Conservation (phyloP, 1,140 invertebrate genomes). For the Heliconius hermathena region DNA sequence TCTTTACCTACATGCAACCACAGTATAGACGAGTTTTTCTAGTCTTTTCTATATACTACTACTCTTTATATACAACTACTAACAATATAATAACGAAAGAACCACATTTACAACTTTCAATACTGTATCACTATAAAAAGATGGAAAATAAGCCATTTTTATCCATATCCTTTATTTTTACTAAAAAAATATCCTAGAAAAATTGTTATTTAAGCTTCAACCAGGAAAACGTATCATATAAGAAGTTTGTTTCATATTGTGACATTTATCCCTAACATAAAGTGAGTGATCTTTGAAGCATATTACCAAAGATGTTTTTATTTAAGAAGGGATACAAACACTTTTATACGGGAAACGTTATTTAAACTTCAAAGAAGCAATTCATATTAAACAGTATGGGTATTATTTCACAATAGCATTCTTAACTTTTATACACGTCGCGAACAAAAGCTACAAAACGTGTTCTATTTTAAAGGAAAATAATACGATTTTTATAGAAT, state of each 20-base stretch:
- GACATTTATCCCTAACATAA: constrained; percentile 18
- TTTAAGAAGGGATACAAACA: constrained; percentile 34
- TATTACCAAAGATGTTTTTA: constrained; percentile 30
- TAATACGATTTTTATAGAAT: constrained; percentile 13
- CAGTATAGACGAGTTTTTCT: too few relatives aligned
- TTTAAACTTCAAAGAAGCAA: constrained; percentile 39
- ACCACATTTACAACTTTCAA: too few relatives aligned
- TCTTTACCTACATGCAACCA: too few relatives aligned
- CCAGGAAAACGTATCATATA: not conserved
- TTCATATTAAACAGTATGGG: constrained; percentile 34
- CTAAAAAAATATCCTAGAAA: not conserved
- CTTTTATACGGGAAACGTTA: constrained; percentile 25
- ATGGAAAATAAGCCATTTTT: not conserved
- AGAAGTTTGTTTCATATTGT: constrained; percentile 13
- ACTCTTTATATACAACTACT: too few relatives aligned
- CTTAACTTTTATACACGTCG: constrained; percentile 42
- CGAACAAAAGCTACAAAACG: constrained; percentile 46
- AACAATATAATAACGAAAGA: too few relatives aligned
- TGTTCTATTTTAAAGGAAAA: constrained; percentile 21
- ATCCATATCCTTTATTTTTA: not conserved
- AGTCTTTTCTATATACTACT: too few relatives aligned
- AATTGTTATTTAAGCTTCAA: constrained; percentile 12
- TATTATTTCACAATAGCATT: constrained; percentile 37
- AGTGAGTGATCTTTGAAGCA: constrained; percentile 24
- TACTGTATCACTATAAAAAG: too few relatives aligned